Conservation (phyloP, 1,140 invertebrate species). For the Bombyx mori region ASM3026992v2 NC_085126.1:6183001-6183500, state of each 20-base stretch:
- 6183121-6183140: conserved; percentile 52
- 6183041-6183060: conserved; percentile 63
- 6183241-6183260: conserved; percentile 32
- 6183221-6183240: conserved; percentile 27
- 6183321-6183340: conserved; percentile 29
- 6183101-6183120: conserved; percentile 71
- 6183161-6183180: conserved; percentile 48
- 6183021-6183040: conserved; percentile 77
- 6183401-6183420: conserved; percentile 55
- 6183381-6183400: conserved; percentile 55
- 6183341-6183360: conserved; percentile 50
- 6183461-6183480: conserved; percentile 38
- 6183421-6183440: conserved; percentile 34
- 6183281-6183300: conserved; percentile 56
- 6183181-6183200: conserved; percentile 58
- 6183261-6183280: conserved; percentile 33
- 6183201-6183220: conserved; percentile 56
- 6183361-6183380: conserved; percentile 46
- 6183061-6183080: conserved; percentile 70
- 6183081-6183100: conserved; percentile 73
- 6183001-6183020: conserved; percentile 91
- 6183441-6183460: conserved; percentile 46
- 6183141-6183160: conserved; percentile 58
- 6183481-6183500: conserved; percentile 47
- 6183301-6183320: conserved; percentile 43